Evolutionary conservation across 2,888 invertebrate genomes (phyloP).

Genomic region (Scaptomyza polygonia): DNA sequence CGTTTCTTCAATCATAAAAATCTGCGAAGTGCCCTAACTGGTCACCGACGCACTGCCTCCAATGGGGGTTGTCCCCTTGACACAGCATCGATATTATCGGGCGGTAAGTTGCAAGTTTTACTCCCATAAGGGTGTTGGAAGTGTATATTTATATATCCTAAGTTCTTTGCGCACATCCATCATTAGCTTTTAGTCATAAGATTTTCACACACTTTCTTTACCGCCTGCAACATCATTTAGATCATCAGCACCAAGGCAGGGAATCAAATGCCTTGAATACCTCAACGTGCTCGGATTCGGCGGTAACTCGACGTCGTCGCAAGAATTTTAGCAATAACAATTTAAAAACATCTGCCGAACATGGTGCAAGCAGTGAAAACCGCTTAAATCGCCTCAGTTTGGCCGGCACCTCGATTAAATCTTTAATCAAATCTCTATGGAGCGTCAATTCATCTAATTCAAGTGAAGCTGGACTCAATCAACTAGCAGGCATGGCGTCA

Average conservation of each 20-base stretch:
- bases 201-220: slow-evolving; percentile 19
- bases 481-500: slow-evolving; percentile 89
- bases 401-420: slow-evolving; percentile 84
- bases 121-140: slow-evolving; percentile 21
- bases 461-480: slow-evolving; percentile 91
- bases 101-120: slow-evolving; percentile 69
- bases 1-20: slow-evolving; percentile 93
- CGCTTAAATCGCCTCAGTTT: slow-evolving; percentile 83
- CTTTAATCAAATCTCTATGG: slow-evolving; percentile 95
- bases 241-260: slow-evolving; percentile 61
- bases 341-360: slow-evolving; percentile 68
- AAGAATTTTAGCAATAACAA: slow-evolving; percentile 81
- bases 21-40: slow-evolving; percentile 90
- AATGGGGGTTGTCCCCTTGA: slow-evolving; percentile 84
- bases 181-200: slow-evolving; percentile 8
- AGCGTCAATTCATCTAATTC: slow-evolving; percentile 89
- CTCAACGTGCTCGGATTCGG: slow-evolving; percentile 84
- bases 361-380: slow-evolving; percentile 81
- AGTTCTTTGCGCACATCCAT: slow-evolving; percentile 2
- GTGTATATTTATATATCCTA: neutral
- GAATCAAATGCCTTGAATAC: slow-evolving; percentile 82
- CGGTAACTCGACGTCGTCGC: slow-evolving; percentile 82
- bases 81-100: slow-evolving; percentile 81
- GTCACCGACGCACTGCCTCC: slow-evolving; percentile 83
- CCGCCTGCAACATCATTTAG: slow-evolving; percentile 31